These are phyloP conservation scores for Chlorocebus sabaeus DNA, from an alignment of 2,113 vertebrate species.

Conservation along the genomic window DNA sequence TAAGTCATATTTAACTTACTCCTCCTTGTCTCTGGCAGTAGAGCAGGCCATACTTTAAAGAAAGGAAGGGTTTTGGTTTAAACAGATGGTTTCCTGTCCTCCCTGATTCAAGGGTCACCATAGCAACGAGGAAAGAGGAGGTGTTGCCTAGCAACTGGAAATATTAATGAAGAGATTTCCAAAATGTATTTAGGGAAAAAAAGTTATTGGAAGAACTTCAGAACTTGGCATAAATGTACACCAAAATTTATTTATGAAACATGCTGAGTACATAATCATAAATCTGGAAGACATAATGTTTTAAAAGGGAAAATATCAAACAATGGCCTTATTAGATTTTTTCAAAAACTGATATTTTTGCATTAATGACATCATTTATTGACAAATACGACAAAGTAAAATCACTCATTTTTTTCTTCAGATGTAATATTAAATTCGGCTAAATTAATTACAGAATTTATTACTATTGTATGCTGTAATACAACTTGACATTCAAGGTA, in stretches of 20 bases:
- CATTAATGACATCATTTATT: background rate
- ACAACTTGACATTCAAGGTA: background rate
- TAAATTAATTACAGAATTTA: background rate
- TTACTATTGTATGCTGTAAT: background rate
- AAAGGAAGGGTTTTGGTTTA: constrained; percentile 10
- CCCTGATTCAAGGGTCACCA: constrained; percentile 57
- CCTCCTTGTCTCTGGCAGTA: background rate
- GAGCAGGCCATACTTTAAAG: background rate
- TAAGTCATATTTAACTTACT: background rate
- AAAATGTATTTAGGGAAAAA: constrained; percentile 43
- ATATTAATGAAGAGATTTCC: constrained; percentile 65
- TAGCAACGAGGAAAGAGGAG: constrained; percentile 60
- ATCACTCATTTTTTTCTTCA: background rate
- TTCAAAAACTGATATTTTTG: background rate
- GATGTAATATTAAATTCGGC: background rate
- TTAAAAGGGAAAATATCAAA: background rate
- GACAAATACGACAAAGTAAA: background rate
- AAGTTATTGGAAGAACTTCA: constrained; percentile 61
- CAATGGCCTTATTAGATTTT: background rate
- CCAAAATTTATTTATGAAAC: constrained; percentile 50
- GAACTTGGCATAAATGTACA: constrained; percentile 29
- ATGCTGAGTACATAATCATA: constrained; percentile 5
- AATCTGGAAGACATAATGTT: background rate
- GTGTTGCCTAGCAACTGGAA: constrained; percentile 75
- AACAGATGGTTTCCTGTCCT: constrained; percentile 67